Evolutionary conservation across 2,888 invertebrate species (phyloP), one percentile per base, ranked within the genome.

Genomic region (Calameuta pallipes): DNA sequence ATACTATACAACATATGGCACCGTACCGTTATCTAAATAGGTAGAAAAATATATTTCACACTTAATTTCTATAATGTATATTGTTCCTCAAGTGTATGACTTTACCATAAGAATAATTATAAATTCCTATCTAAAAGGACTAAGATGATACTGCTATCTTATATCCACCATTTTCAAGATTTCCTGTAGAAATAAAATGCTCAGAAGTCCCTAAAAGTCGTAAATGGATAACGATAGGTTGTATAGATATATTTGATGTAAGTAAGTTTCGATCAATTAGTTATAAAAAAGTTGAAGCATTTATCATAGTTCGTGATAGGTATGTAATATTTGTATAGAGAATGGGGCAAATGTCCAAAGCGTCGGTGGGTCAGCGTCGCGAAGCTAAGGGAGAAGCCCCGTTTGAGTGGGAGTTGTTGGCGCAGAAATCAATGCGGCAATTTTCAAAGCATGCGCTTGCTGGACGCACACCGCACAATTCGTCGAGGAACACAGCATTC

Each of bases 361-460:
- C 56, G 9, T 56, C 9, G 56, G 23, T 56, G 23, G 56, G 23
- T 31, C 71, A 71, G 71, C 33, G 71, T 71, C 71, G 31, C 34
- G 12, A 30, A 15, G 30, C 34, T 71, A 71, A 35, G 71, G 71
- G 71, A 71, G 71, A 34, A 34, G 33, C 34, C 71, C 71, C 30
- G 71, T 71, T 34, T 13, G 71, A 31, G 77, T 56, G 74, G 73
- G 70, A 79, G 69, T 2, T 85, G 87, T 89, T 89, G 88, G 88
- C 91, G 91, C 91, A 91, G 89, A 90, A 92, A 92, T 92, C 92
- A 90, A 92, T 92, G 91, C 85, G 82, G 80, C 81, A 86, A 87
- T 84, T 87, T 87, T 87, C 83, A 88, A 90, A 90, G 91, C 91
- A 90, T 91, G 90, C 91, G 90, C 89, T 80, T 69, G 74, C 74